Evolutionary conservation across 2,888 invertebrate species (phyloP).

Genomic region (Leptinotarsa juncta): DNA sequence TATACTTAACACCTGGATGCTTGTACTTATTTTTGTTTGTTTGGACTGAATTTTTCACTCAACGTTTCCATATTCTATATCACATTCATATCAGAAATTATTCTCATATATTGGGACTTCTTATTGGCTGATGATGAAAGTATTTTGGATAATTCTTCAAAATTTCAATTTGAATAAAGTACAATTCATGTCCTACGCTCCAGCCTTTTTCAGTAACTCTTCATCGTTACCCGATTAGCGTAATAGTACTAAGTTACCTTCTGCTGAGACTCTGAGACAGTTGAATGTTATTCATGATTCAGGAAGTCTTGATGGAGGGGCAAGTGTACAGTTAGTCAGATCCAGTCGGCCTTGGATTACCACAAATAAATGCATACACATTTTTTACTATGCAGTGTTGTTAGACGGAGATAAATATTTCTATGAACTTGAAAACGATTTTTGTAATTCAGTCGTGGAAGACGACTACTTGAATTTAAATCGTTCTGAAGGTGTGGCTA

Average conservation of each 20-base stretch:
- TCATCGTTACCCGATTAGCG: background rate
- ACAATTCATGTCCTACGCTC: too few species aligned
- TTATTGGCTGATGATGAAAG: too few species aligned
- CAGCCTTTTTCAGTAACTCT: too few species aligned
- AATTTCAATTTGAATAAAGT: too few species aligned
- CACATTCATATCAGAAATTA: too few species aligned
- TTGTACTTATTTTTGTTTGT: too few species aligned
- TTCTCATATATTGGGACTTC: too few species aligned
- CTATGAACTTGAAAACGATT: constrained; percentile 19
- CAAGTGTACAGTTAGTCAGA: constrained; percentile 50
- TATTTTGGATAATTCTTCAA: too few species aligned
- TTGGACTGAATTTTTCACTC: too few species aligned
- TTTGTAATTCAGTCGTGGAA: constrained; percentile 2
- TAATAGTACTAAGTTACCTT: constrained; percentile 3
- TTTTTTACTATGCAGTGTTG: constrained; percentile 16
- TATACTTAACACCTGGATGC: too few species aligned
- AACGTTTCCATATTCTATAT: too few species aligned
- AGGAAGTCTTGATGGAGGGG: constrained; percentile 47
- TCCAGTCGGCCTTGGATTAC: constrained; percentile 51
- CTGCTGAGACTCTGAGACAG: constrained; percentile 11
- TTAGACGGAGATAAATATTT: constrained; percentile 8
- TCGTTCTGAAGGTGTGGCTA: background rate
- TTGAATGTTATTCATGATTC: constrained; percentile 38
- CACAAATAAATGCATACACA: constrained; percentile 28
- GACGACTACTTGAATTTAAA: constrained; percentile 9